Base-by-base conservation (phyloP, 2,797 vertebrate species). In the Sciaenops ocellatus region DNA sequence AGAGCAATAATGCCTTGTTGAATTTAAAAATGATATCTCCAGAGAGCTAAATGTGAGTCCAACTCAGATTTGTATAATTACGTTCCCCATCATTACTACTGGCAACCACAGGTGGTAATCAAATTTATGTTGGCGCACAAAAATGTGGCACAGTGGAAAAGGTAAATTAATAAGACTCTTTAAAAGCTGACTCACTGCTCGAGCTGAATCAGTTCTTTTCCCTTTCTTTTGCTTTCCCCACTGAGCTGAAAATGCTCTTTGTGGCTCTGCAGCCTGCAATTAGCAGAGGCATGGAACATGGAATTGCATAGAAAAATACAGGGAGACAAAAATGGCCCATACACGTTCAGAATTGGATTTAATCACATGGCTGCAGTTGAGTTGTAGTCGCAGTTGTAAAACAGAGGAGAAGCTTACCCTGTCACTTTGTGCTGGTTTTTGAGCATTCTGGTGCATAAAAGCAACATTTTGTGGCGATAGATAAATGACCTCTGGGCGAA, bases 211-310 rank as follows among this genome's bases (percentile, higher is more conserved):
- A 41, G 67, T 83, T 83, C 69, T 86, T 86, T 89, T 73, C 78
- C 79, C 56, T 87, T 87, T 83, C 82, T 77, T 55, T 85, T 85
- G 80, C 79, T 79, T 90, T 87, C 69, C 79, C 75, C 47, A 16
- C 77, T 42, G 80, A 84, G 86, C 75, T 90, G 83, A 89, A 93
- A 93, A 91, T 83, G 90, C 77, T 86, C 69, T 86, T 88, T 91
- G 91, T 81, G 93, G 93, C 73, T 91, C 79, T 41, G 80, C 77
- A 91, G 90, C 85, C 90, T 94, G 86, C 93, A 94, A 90, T 93
- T 93, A 94, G 84, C 86, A 85, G 73, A 91, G 85, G 85, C 88
- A 90, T 59, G 90, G 91, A 93, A 91, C 91, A 89, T 78, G 79
- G 89, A 88, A 90, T 78, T 83, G 86, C 84, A 87, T 65, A 91